These are phyloP conservation scores for Drosophila prolongata DNA, from an alignment of 2,888 invertebrate genomes.

Conservation along the genomic window DNA sequence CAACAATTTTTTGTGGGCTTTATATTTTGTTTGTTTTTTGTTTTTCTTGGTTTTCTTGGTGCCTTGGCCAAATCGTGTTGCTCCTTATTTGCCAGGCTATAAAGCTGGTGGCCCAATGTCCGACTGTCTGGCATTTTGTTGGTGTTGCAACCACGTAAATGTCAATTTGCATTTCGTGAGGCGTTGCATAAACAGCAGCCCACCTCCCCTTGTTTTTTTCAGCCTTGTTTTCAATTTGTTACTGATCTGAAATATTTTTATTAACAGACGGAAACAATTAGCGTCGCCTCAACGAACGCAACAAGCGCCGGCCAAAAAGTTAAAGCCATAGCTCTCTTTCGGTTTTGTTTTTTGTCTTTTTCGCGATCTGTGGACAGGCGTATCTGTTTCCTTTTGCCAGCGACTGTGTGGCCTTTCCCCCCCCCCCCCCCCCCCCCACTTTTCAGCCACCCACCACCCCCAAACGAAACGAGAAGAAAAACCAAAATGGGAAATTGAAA, in stretches of 20 bases:
- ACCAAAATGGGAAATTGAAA: constrained; percentile 72
- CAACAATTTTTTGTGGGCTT: constrained; percentile 45
- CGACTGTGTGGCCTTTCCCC: constrained; percentile 74
- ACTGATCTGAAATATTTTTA: constrained; percentile 79
- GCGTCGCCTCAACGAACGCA: constrained; percentile 64
- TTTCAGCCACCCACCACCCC: constrained; percentile 18
- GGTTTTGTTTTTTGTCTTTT: neutral
- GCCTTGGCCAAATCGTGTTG: constrained; percentile 70
- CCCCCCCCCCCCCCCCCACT: constrained; percentile 18
- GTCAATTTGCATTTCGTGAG: constrained; percentile 79
- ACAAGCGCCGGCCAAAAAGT: constrained; percentile 41
- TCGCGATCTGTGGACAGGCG: constrained; percentile 54
- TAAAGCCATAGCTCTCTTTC: constrained; percentile 28
- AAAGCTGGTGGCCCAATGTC: constrained; percentile 37
- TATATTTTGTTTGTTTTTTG: constrained; percentile 1
- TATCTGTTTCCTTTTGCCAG: constrained; percentile 45
- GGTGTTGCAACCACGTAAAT: constrained; percentile 78
- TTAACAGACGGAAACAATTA: constrained; percentile 83
- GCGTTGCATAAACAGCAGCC: constrained; percentile 76
- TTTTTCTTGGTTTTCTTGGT: constrained; percentile 4
- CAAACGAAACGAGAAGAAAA: constrained; percentile 32
- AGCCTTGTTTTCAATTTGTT: constrained; percentile 75
- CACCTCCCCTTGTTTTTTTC: constrained; percentile 3
- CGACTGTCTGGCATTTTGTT: constrained; percentile 41
- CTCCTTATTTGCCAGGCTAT: constrained; percentile 75